Base-by-base conservation (phyloP, 2,888 invertebrate genomes). In the Rosalia funebris region DNA sequence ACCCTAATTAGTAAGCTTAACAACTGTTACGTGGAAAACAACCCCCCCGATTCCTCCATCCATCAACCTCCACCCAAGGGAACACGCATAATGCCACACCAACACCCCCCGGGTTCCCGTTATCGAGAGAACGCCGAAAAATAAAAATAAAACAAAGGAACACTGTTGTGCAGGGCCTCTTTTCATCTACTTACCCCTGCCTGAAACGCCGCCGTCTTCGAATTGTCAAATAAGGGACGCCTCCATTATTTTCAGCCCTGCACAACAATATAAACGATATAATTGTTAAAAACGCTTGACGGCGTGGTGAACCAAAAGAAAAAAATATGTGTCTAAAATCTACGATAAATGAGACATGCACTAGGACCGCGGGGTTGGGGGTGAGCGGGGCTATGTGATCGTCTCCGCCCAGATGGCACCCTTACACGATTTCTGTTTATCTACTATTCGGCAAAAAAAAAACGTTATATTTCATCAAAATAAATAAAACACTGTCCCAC, bases 211-310 rank as follows among this genome's bases (percentile, higher is more conserved):
- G 78, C 63, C 82, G 77, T 71, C 82, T 78, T 72, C 85, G 82
- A 75, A 85, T 82, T 78, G 85, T 85, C 80, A 86, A 83, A 79
- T 85, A 84, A 77, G 84, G 82, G 60, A 81, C 79, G 77, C 84
- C 85, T 82, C 85, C 85, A 82, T 84, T 84, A 78, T 84, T 83
- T 84, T 85, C 85, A 82, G 84, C 85, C 85, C 86, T 86, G 85
- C 85, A 85, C 84, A 85, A 81, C 76, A 75, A 61, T 45, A 59
- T 44, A 60, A 63, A 25, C 32, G 41, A 56, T 52, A 46, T 62
- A 45, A 20, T 16, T 46, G 55, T 59, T 10, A 45, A 31, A 15
- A 31, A 14, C 25, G 39, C 15, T 19, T 5, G 16, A 25, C 12
- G 20, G 17, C 32, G 32, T 31, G 42, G 19, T 37, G 20, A 9